Base-by-base conservation (phyloP, 92 coral and sea anemone genomes). In the Parazoanthus darwini region DNA sequence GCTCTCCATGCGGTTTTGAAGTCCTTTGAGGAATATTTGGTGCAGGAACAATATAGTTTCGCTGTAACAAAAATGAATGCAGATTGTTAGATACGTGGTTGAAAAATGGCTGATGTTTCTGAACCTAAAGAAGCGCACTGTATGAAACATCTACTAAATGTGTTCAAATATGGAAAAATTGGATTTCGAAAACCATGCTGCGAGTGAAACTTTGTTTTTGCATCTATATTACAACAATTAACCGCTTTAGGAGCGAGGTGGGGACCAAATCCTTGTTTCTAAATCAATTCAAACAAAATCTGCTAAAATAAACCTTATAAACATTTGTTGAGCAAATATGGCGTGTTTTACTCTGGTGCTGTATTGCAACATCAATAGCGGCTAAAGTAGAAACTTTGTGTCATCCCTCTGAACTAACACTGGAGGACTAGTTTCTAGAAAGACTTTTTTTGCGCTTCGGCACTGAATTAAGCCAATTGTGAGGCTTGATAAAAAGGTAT, bases 21-120 rank as follows among this genome's bases (percentile, higher is more conserved):
- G 96, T 56, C 99, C 99, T 89, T 97, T 95, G 37, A 97, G 94
- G 77, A 97, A 97, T 83, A 97, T 97, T 93, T 97, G 99, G 76
- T 97, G 99, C 83, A 97, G 94, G 89, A 97, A 97, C 29, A 97
- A 92, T 59, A 95, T 94, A 39, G 98, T 97, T 81, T 97, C 99
- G 77, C 99, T 97, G 91, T 18, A 84, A 84, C 29, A 16, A 26
- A 68, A 84, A 70, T 11, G 20, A 39, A 39, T 42, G 23, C 25
- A 76, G 26, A 18, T n/a, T 50, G 82, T 79, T 46, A 79, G 15
- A 25, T 1, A 48, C 42, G 42, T 33, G 42, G 18, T 13, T 16
- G 38, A 33, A 29, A 22, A 25, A 73, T 10, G 8, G 77, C n/a
- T 73, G 16, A 16, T 33, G 18, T 1, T 72, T 73, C 42, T 73